Evolutionary conservation across 2,113 vertebrate species (phyloP).

Genomic region (Pitta sordida): DNA sequence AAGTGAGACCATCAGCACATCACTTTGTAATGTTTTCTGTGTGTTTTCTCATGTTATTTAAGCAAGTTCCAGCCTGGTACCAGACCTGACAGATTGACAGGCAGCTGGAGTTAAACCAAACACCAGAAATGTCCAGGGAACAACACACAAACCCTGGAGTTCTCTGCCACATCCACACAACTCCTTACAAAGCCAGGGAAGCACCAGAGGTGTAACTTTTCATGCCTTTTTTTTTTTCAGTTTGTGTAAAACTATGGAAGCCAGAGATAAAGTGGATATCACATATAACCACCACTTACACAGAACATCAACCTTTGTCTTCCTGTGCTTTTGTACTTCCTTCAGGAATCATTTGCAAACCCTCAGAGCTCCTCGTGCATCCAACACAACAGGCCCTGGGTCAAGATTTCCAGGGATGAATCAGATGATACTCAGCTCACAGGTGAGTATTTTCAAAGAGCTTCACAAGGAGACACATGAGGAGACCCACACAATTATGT

Average conservation of each 20-base stretch:
- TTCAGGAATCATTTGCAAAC: background rate
- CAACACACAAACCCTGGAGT: background rate
- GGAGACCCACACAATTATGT: rapidly evolving
- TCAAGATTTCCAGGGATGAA: background rate
- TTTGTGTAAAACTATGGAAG: background rate
- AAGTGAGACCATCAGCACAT: background rate
- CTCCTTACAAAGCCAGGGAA: background rate
- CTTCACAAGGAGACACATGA: background rate
- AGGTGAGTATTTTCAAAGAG: background rate
- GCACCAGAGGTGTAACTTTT: background rate
- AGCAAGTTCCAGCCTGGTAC: background rate
- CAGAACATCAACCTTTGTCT: background rate
- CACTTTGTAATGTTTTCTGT: background rate
- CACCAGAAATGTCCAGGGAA: rapidly evolving
- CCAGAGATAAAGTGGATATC: background rate
- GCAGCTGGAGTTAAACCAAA: background rate
- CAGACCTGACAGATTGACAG: background rate
- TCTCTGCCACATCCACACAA: background rate
- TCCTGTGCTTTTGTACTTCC: background rate
- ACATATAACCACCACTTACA: background rate
- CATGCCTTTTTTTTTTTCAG: rapidly evolving
- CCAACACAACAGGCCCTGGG: background rate
- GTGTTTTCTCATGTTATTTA: background rate
- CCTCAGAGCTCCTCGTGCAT: background rate
- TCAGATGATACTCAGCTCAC: background rate